Conservation (phyloP, 2,113 vertebrate genomes). For the Ophthalmolycus amberensis region DNA sequence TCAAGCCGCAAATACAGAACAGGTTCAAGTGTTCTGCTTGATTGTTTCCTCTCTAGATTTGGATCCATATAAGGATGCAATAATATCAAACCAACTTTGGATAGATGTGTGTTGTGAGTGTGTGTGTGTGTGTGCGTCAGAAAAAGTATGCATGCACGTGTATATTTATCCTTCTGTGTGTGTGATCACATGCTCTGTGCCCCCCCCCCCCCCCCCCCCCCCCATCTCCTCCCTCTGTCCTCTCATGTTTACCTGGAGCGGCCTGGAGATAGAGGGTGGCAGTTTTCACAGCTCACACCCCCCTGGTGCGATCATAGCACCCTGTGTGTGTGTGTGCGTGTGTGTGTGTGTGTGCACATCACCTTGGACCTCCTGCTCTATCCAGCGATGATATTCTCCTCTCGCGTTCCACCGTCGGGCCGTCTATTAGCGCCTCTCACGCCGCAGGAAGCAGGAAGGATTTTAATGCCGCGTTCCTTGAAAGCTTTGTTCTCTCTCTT, state of each 20-base stretch:
- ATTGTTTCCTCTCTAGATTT: constrained; percentile 38
- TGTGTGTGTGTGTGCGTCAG: constrained; percentile 26
- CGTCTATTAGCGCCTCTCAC: constrained; percentile 43
- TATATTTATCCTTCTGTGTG: background rate
- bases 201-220: constrained; percentile 20
- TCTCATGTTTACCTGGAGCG: constrained; percentile 65
- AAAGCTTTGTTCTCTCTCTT: constrained; percentile 70
- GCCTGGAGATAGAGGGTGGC: constrained; percentile 61
- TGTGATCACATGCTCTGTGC: constrained; percentile 41
- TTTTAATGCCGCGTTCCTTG: constrained; percentile 49
- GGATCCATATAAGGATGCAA: constrained; percentile 28
- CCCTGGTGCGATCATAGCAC: constrained; percentile 64
- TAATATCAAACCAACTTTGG: constrained; percentile 24
- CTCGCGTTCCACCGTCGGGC: constrained; percentile 14
- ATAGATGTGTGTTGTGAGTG: constrained; percentile 7
- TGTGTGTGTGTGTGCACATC: constrained; percentile 17
- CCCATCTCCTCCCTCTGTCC: constrained; percentile 24
- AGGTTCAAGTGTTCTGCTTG: constrained; percentile 28
- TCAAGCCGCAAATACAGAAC: constrained; percentile 43
- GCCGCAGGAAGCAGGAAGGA: constrained; percentile 31
- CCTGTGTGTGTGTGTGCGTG: constrained; percentile 2
- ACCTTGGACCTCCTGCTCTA: constrained; percentile 58
- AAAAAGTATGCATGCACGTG: constrained; percentile 11
- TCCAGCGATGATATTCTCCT: constrained; percentile 11
- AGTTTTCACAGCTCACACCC: constrained; percentile 51